Evolutionary conservation across 2,113 vertebrate species (phyloP), one percentile per base, ranked within the genome.

Genomic region (Ornithorhynchus anatinus): DNA sequence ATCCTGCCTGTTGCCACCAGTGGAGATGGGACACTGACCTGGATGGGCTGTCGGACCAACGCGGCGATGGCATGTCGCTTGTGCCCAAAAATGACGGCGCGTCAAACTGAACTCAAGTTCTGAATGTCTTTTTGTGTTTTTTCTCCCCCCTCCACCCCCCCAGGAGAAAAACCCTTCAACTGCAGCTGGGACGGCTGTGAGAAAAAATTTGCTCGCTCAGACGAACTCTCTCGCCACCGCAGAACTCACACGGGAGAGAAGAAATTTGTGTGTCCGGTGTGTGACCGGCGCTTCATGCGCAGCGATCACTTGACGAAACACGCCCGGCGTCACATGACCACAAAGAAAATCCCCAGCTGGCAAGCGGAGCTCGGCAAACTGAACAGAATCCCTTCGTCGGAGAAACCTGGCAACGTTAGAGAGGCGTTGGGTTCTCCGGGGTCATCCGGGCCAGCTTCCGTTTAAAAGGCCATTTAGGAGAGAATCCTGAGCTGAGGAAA

Each of bases 231-330:
- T 0, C 95, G 97, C 19, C 98, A 99, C 78, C 96, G 96, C 5
- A 84, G 98, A 4, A 99, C 98, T 0, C 98, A 99, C 91, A 99
- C 98, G 0, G 98, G 98, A 0, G 98, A 99, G 86, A 99, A 99
- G 91, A 97, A 96, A 82, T 99, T 99, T 2, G 96, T 85, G 0
- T 99, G 98, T 54, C 94, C 89, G 0, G 94, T 96, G 77, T 99
- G 98, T 0, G 96, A 96, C 12, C 95, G 97, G 0, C 96, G 97
- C 50, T 99, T 99, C 90, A 99, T 99, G 98, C 94, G 98, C 87
- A 99, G 98, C 0, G 98, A 99, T 58, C 98, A 99, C 93, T 61
- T 99, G 88, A 98, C 96, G 0, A 99, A 99, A 86, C 98, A 99
- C 7, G 92, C 97, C 10, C 95, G 97, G 1, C 94, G 97, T 14